phyloP scores from a whole-genome alignment of 2,888 invertebrate genomes.

The Plagodis dolabraria region DNA sequence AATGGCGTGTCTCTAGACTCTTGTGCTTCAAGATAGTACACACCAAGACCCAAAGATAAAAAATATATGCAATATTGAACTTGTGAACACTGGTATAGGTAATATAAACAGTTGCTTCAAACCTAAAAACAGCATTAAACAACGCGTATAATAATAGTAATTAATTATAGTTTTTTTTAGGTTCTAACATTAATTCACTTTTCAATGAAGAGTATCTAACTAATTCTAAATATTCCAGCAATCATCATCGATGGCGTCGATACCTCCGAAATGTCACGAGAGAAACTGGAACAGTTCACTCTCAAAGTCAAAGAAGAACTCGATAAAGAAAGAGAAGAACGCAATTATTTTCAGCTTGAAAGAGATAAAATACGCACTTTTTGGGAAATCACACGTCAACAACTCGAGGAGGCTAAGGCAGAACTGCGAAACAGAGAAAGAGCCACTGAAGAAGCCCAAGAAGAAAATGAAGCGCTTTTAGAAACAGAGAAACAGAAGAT shows the following conservation, averaged over 20 bases:
- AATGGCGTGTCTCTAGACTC: too few relatives aligned
- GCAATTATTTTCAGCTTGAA: conserved; percentile 98
- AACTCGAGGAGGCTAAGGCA: conserved; percentile 93
- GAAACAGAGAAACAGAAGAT: conserved; percentile 96
- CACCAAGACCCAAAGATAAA: too few relatives aligned
- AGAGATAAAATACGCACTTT: conserved; percentile 96
- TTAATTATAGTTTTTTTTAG: too few relatives aligned
- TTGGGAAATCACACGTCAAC: conserved; percentile 97
- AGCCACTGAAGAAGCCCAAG: conserved; percentile 94
- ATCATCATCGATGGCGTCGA: conserved; percentile 95
- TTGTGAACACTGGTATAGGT: too few relatives aligned
- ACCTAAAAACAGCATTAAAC: too few relatives aligned
- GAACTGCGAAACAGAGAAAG: conserved; percentile 87
- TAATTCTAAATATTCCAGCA: conserved; percentile 59
- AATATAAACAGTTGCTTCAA: too few relatives aligned
- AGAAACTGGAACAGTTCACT: conserved; percentile 96
- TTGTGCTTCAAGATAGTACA: too few relatives aligned
- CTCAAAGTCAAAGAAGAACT: conserved; percentile 94
- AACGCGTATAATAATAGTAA: too few relatives aligned
- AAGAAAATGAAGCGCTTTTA: conserved; percentile 94
- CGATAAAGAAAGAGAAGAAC: conserved; percentile 96
- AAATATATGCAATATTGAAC: too few relatives aligned
- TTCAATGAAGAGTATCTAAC: not conserved
- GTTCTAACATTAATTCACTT: too few relatives aligned
- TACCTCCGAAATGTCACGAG: conserved; percentile 95